Evolutionary conservation across 2,113 vertebrate genomes (phyloP).

Genomic region (Canis aureus): DNA sequence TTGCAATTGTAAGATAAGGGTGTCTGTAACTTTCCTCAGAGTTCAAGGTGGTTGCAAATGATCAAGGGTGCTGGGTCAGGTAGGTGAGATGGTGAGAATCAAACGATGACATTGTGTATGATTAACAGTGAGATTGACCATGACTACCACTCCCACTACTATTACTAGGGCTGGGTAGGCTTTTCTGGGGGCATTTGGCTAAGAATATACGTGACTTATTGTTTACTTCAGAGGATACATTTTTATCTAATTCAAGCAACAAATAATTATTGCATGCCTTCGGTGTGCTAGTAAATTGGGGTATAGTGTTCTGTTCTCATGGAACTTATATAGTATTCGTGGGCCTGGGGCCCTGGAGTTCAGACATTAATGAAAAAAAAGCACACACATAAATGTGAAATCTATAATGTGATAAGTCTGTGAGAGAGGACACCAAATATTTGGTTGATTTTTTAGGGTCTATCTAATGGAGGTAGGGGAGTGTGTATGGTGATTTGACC

Average conservation of each 20-base stretch:
- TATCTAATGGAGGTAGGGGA: neutral
- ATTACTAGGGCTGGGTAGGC: neutral
- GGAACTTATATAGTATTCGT: neutral
- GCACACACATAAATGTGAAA: neutral
- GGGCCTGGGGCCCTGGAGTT: neutral
- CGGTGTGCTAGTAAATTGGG: neutral
- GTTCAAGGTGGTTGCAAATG: neutral
- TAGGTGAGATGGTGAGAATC: neutral
- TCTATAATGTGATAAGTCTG: neutral
- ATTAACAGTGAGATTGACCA: neutral
- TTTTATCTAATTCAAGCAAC: neutral
- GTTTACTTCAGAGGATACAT: neutral
- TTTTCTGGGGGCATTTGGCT: conserved; percentile 10
- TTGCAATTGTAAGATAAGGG: neutral
- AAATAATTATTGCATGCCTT: neutral
- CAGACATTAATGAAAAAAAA: neutral
- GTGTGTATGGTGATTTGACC: neutral
- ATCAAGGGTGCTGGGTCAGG: neutral
- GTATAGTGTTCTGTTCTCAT: neutral
- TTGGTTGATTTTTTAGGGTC: neutral
- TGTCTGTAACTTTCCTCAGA: neutral
- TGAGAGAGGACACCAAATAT: neutral
- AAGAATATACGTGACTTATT: neutral
- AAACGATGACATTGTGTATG: neutral
- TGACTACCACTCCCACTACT: neutral